Conservation (phyloP, 2,888 invertebrate genomes). For the Acleris holmiana region DNA sequence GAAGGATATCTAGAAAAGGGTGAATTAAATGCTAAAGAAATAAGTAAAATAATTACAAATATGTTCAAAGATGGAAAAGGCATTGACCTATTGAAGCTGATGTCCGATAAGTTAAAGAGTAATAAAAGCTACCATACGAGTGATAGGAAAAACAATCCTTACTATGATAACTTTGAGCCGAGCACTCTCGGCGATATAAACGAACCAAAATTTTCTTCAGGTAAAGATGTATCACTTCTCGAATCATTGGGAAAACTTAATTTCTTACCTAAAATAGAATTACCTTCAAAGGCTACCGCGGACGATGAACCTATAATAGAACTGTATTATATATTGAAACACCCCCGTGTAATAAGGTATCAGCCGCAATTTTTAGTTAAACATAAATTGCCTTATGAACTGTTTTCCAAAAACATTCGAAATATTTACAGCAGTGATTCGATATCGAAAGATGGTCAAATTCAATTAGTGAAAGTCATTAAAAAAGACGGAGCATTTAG, state of each 20-base stretch:
- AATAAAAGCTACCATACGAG: background rate
- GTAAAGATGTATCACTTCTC: background rate
- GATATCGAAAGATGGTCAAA: background rate
- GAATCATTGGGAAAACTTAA: background rate
- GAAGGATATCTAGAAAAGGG: background rate
- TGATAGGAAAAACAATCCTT: no score
- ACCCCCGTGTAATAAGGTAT: background rate
- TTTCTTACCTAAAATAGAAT: background rate
- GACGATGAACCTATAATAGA: background rate
- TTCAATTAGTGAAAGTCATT: slow-evolving; percentile 6
- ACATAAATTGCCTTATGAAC: background rate
- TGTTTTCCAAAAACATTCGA: slow-evolving; percentile 1
- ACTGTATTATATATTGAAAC: background rate
- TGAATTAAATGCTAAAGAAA: background rate
- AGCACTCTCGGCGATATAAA: background rate
- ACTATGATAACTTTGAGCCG: background rate
- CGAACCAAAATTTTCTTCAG: background rate
- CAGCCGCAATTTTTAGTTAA: slow-evolving; percentile 2
- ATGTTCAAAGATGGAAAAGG: slow-evolving; percentile 1
- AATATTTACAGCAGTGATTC: slow-evolving; percentile 5
- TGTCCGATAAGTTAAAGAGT: background rate
- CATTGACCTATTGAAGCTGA: background rate
- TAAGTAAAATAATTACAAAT: background rate
- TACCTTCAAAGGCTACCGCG: background rate
- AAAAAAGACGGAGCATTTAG: background rate